Evolutionary conservation across 2,113 vertebrate genomes (phyloP).

Genomic region (Pyrgilauda ruficollis): DNA sequence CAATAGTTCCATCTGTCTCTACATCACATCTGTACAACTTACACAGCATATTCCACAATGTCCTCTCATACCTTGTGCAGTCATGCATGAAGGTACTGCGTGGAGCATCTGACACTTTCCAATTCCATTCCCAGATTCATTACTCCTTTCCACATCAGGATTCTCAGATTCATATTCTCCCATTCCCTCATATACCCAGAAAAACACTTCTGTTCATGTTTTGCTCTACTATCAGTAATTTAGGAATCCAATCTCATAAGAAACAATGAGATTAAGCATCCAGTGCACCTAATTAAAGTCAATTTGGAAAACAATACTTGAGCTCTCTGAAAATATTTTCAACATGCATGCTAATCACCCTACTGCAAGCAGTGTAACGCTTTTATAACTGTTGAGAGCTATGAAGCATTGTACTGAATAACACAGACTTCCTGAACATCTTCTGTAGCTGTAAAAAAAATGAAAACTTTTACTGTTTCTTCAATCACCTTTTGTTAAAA

Average conservation of each 20-base stretch:
- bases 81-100: fast-evolving
- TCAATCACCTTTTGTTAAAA: neutral
- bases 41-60: neutral
- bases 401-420: neutral
- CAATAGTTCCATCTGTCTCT: neutral
- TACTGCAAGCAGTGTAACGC: neutral
- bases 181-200: neutral
- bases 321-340: neutral
- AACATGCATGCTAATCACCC: neutral
- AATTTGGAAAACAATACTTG: neutral
- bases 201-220: neutral
- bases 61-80: neutral
- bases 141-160: neutral
- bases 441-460: neutral
- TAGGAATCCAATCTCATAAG: neutral
- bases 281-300: neutral
- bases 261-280: neutral
- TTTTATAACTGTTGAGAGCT: neutral
- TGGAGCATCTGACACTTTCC: neutral
- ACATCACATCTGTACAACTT: neutral
- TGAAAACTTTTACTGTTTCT: neutral
- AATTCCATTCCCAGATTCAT: neutral
- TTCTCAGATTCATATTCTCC: neutral
- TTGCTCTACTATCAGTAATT: neutral
- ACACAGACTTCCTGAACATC: neutral